Evolutionary conservation across 2,797 vertebrate genomes (phyloP), one percentile per base, ranked within the genome.

Genomic region (Eidolon dupreanum): DNA sequence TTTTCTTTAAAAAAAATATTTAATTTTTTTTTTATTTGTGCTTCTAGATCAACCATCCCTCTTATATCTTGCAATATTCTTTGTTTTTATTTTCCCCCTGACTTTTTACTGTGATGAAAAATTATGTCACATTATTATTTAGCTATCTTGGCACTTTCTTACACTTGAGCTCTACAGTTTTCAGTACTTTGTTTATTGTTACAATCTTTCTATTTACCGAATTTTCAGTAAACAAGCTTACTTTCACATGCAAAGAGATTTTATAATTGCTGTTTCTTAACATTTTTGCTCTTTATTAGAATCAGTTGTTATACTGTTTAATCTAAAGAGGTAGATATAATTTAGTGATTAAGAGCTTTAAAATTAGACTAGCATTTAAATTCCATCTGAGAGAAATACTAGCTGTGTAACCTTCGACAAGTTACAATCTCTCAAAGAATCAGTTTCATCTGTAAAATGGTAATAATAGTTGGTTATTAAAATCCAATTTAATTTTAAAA

Each of bases 401-500:
- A 43, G 33, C 41, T 68, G 1, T 70, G 2, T 90, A 93, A 81
- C 59, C 28, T 93, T 77, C 66, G 36, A 19, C n/a, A 95, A 77
- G 17, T 84, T 87, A 73, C 6, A 38, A 46, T 51, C 16, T 79
- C 63, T 85, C 84, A 65, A 43, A 89, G 41, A 79, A 71, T 93
- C 36, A 81, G n/a, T 1, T 84, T 88, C n/a, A 49, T 83, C 24
- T 88, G 31, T 86, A 81, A 94, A 87, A 92, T 73, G 20, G 9
- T n/a, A 90, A 33, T 43, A 88, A 87, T 84, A 78, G 28, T 36
- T 95, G 63, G 26, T 78, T 84, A 61, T 75, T 94, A 95, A 97
- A 92, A 74, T 94, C 55, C 77, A 75, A 75, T 71, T 71, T 92
- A 46, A 85, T 59, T 77, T 31, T 77, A 68, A 90, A 75, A 93